Base-by-base conservation (phyloP, 2,888 invertebrate species). In the Anthoptus insignis region DNA sequence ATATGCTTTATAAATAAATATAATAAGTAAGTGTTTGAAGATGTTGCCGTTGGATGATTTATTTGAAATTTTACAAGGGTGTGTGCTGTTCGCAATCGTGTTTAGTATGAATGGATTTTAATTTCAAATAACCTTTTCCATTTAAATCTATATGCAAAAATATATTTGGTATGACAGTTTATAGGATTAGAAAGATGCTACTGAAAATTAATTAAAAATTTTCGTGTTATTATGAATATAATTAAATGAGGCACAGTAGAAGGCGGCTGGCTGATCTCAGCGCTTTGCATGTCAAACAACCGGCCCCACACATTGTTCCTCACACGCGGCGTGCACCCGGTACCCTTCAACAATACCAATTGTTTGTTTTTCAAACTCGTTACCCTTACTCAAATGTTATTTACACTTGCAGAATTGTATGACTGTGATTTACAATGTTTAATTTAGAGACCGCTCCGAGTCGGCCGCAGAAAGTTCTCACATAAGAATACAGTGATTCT, bases 311-410 rank as follows among this genome's bases (percentile, higher is more conserved):
- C 82, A 83, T 82, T 84, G 86, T 85, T 80, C 81, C 76, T 79
- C 83, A 86, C 83, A 87, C 89, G 89, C 82, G 83, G 83, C 83
- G 82, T 81, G 77, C 83, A 82, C 81, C 81, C 81, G 81, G 81
- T 82, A 83, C 82, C 86, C 84, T 70, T 75, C 72, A 85, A 84
- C 85, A 81, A 79, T 79, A 80, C 82, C 82, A 86, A 87, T 81
- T 89, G 84, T 89, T 90, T 90, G 86, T 88, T 90, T 88, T 87
- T 77, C 81, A 86, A 89, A 87, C 88, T 88, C 84, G 84, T 87
- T 87, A 87, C 87, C 85, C 86, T 80, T 76, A 81, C 80, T 77
- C 83, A 83, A 86, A 84, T 86, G 85, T 86, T 86, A 88, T 89
- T 89, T 88, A 86, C 84, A 84, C 84, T 84, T 78, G 75, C 70